A percentile compares a stretch with the other conserved stretches of the same genome.
phyloP scores from a whole-genome alignment of 2,113 vertebrate genomes.

The Galbula dea region DNA sequence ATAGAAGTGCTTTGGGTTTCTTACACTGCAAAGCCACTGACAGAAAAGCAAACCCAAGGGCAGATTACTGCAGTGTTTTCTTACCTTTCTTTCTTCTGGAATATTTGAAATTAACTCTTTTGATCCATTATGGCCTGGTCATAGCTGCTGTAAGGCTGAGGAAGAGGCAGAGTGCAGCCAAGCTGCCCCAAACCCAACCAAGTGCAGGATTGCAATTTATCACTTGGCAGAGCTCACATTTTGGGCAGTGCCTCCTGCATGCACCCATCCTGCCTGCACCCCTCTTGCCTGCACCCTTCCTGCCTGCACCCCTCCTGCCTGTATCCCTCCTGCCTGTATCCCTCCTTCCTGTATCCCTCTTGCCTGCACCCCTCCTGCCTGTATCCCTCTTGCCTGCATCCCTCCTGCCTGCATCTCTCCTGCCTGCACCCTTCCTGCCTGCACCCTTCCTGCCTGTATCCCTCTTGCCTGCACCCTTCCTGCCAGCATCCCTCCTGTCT shows the following conservation, averaged over 20 bases:
- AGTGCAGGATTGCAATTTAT: background rate
- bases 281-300: background rate
- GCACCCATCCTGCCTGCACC: background rate
- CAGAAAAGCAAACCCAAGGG: background rate
- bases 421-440: background rate
- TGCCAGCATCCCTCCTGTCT: background rate
- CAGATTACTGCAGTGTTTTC: background rate
- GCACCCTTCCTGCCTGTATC: background rate
- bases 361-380: no score
- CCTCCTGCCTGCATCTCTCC: background rate
- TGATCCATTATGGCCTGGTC: rapidly evolving
- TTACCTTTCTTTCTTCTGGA: background rate
- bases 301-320: no score
- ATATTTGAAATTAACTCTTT: background rate
- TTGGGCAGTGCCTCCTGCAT: background rate
- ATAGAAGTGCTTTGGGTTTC: background rate
- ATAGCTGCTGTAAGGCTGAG: background rate
- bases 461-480: background rate
- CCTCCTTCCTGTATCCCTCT: no score
- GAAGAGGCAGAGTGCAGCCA: background rate
- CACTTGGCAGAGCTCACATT: background rate
- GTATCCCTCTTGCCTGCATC: background rate
- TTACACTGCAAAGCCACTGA: background rate
- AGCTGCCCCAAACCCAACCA: background rate
- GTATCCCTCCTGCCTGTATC: no score